These are phyloP conservation scores for Phymastichus coffea DNA, from an alignment of 1,140 invertebrate genomes.

Conservation along the genomic window DNA sequence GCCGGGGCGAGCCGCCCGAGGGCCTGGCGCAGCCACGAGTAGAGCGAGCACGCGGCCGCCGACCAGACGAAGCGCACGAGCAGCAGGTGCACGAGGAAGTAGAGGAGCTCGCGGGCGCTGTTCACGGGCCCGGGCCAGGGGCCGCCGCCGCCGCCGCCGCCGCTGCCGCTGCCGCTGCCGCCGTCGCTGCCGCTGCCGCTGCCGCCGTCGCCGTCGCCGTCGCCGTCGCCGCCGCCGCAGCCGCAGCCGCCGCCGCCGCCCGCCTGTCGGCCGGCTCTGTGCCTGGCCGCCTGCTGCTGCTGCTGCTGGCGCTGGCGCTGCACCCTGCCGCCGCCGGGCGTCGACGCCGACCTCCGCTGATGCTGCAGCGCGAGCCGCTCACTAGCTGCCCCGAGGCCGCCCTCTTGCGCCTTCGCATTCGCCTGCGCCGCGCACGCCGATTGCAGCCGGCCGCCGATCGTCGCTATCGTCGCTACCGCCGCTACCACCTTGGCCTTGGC, in stretches of 20 bases:
- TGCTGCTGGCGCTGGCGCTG: no score
- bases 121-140: neutral
- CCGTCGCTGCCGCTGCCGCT: neutral
- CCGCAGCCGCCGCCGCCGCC: no score
- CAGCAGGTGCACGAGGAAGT: slow-evolving; percentile 3
- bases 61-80: slow-evolving; percentile 1
- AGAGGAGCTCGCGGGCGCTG: neutral
- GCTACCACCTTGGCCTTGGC: neutral
- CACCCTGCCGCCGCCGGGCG: no score
- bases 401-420: slow-evolving; percentile 3
- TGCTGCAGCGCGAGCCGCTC: no score
- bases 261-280: no score
- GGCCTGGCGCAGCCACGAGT: slow-evolving; percentile 3
- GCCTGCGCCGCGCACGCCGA: neutral
- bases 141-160: neutral
- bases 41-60: slow-evolving; percentile 1
- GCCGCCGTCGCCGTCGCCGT: neutral
- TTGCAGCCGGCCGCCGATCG: no score
- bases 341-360: no score
- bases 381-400: no score
- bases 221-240: no score
- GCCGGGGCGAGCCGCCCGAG: neutral
- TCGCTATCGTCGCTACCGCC: no score
- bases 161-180: no score
- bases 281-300: no score